These are phyloP conservation scores for Zaprionus taronus DNA, from an alignment of 1,140 invertebrate species.

Conservation along the genomic window DNA sequence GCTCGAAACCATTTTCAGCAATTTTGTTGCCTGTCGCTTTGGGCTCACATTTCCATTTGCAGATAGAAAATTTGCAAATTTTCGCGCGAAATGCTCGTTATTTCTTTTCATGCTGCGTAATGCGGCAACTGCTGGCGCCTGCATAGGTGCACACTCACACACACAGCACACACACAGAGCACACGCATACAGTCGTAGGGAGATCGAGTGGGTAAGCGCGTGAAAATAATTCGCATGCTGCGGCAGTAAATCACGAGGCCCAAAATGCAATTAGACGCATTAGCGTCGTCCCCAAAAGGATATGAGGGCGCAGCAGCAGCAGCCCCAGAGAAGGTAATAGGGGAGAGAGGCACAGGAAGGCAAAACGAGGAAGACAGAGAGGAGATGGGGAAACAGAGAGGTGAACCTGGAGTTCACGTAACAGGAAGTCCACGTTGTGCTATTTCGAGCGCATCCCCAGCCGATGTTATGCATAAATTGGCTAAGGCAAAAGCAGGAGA, in stretches of 20 bases:
- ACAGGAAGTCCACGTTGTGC: not conserved
- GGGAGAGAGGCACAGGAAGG: not conserved
- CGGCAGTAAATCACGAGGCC: slow-evolving; percentile 47
- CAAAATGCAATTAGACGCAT: slow-evolving; percentile 79
- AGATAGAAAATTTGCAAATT: slow-evolving; percentile 32
- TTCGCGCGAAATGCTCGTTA: slow-evolving; percentile 12
- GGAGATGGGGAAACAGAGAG: not conserved
- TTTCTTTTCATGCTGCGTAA: slow-evolving; percentile 37
- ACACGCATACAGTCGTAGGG: slow-evolving; percentile 12
- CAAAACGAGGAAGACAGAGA: not conserved
- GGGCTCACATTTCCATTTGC: slow-evolving; percentile 17
- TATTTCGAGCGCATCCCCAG: slow-evolving; percentile 2
- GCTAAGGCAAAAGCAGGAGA: slow-evolving; percentile 9
- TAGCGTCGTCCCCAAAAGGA: slow-evolving; percentile 49
- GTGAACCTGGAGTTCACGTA: not conserved
- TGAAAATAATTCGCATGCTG: slow-evolving; percentile 48
- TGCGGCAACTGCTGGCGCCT: slow-evolving; percentile 41
- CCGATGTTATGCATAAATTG: slow-evolving; percentile 64
- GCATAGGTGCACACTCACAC: slow-evolving; percentile 25
- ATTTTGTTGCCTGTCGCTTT: not conserved
- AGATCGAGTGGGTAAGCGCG: slow-evolving; percentile 30
- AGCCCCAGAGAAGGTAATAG: not conserved
- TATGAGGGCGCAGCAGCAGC: not conserved
- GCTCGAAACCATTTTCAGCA: slow-evolving; percentile 3
- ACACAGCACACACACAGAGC: not conserved